These are phyloP conservation scores for Hypanus sabinus DNA, from an alignment of 2,113 vertebrate genomes.

Conservation along the genomic window DNA sequence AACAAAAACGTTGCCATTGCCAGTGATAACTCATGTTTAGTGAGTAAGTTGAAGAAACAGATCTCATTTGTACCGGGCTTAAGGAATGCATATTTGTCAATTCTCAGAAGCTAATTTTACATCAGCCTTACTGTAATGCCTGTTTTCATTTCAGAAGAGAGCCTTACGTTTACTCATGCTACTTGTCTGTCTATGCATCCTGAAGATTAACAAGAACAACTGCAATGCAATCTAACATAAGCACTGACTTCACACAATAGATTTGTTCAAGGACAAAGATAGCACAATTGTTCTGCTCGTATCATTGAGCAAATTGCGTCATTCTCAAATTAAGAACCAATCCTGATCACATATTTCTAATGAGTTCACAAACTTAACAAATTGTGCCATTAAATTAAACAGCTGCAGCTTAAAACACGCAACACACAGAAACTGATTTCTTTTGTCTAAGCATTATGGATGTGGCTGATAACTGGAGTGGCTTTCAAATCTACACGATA, in stretches of 20 bases:
- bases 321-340: not conserved
- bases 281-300: not conserved
- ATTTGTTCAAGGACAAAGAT: not conserved
- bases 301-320: not conserved
- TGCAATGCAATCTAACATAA: not conserved
- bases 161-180: not conserved
- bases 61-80: not conserved
- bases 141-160: not conserved
- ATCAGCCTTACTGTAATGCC: not conserved
- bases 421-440: not conserved
- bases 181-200: not conserved
- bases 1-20: no score
- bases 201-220: not conserved
- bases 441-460: not conserved
- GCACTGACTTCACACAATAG: not conserved
- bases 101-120: not conserved
- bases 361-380: not conserved
- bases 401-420: not conserved
- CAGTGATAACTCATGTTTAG: no score
- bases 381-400: not conserved
- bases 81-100: not conserved
- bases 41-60: no score
- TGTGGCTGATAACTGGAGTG: not conserved
- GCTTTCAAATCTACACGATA: not conserved
- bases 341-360: not conserved